Conservation (phyloP, 2,888 invertebrate species). For the Drosophila suboccidentalis region DNA sequence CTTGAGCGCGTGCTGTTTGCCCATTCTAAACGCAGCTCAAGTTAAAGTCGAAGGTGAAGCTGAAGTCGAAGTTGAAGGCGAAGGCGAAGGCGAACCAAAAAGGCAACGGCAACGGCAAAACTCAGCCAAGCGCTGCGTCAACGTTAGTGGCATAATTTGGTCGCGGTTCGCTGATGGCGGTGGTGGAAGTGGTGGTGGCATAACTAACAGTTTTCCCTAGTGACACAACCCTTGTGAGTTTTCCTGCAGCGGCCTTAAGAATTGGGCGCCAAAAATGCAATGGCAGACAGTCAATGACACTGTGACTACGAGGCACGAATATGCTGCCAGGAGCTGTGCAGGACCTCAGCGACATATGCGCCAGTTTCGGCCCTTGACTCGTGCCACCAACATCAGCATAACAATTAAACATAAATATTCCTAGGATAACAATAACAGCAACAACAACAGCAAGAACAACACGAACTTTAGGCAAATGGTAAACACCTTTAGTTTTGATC, state of each 20-base stretch:
- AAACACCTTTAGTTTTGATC: conserved; percentile 32
- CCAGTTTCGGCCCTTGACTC: conserved; percentile 49
- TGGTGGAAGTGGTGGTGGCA: conserved; percentile 51
- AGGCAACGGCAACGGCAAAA: conserved; percentile 26
- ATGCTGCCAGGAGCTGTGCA: conserved; percentile 22
- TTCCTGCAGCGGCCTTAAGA: conserved; percentile 45
- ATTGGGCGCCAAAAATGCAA: conserved; percentile 72
- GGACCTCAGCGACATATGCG: conserved; percentile 68
- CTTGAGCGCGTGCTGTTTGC: conserved; percentile 72
- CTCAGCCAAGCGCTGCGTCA: conserved; percentile 73
- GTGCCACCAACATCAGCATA: conserved; percentile 76
- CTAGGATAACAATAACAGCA: conserved; percentile 60
- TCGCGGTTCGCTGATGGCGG: conserved; percentile 68
- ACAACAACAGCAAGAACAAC: neutral
- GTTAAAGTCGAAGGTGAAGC: conserved; percentile 24
- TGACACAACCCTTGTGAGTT: conserved; percentile 73
- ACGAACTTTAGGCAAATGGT: conserved; percentile 32
- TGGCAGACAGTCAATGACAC: conserved; percentile 63
- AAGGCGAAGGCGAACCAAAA: conserved; percentile 1
- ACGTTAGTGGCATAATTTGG: conserved; percentile 72
- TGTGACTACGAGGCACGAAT: conserved; percentile 7
- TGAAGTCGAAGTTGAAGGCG: conserved; percentile 39
- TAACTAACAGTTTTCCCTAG: conserved; percentile 73
- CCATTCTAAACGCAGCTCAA: conserved; percentile 41
- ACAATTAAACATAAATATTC: conserved; percentile 72